Evolutionary conservation across 2,113 vertebrate species (phyloP).

Genomic region (Hylia prasina): DNA sequence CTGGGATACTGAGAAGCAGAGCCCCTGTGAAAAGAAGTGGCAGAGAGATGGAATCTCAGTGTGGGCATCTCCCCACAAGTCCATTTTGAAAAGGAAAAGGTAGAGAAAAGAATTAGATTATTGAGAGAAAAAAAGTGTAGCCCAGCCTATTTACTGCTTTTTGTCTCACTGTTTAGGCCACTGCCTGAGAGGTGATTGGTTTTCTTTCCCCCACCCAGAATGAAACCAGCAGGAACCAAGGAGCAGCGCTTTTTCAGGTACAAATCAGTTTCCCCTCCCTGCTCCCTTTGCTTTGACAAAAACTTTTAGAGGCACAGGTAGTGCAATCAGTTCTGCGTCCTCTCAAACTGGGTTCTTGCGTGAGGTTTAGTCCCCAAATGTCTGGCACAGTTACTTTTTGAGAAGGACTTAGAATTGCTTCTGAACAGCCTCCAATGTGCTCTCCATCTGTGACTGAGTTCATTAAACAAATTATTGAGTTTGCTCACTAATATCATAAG

Average conservation of each 20-base stretch:
- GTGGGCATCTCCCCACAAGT: fast-evolving
- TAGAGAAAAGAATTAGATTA: background rate
- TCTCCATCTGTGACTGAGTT: background rate
- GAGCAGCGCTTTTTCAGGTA: background rate
- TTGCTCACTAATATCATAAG: background rate
- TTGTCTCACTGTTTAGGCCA: background rate
- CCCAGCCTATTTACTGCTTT: background rate
- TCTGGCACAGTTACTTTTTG: background rate
- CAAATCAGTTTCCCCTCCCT: background rate
- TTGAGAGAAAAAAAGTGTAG: background rate
- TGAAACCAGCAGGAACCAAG: background rate
- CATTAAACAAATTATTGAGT: background rate
- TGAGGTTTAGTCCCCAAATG: background rate
- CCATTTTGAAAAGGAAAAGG: background rate
- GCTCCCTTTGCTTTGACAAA: background rate
- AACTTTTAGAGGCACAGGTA: background rate
- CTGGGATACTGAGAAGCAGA: background rate
- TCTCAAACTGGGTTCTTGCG: background rate
- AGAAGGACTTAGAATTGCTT: background rate
- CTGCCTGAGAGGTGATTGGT: background rate
- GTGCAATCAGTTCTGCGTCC: background rate
- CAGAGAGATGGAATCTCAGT: background rate
- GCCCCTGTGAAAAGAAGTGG: fast-evolving
- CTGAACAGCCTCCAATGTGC: background rate
- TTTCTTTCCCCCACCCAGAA: background rate